Percentiles rank a stretch among this genome's conserved stretches.
phyloP scores from a whole-genome alignment of 2,113 vertebrate genomes.

The Vulpes lagopus region DNA sequence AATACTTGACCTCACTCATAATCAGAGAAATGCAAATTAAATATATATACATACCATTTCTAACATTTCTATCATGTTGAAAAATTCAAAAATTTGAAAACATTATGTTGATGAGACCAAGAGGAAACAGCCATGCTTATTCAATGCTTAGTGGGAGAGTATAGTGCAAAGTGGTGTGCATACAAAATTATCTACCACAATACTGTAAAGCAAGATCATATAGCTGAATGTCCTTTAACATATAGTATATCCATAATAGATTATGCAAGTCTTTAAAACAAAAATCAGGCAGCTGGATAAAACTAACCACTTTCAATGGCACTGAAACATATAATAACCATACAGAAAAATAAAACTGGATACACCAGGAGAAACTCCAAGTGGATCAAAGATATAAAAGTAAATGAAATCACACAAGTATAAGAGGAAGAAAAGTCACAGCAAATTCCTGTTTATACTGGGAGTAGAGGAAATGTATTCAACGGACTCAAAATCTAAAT shows the following conservation, averaged over 20 bases:
- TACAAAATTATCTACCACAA: background rate
- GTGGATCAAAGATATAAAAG: background rate
- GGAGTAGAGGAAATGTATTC: background rate
- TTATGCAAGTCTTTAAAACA: background rate
- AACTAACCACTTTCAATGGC: background rate
- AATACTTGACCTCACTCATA: background rate
- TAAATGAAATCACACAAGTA: background rate
- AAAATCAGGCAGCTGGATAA: background rate
- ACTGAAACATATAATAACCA: background rate
- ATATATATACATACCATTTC: background rate
- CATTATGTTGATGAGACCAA: background rate
- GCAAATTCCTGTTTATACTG: background rate
- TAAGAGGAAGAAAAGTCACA: background rate
- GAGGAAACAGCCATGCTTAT: background rate
- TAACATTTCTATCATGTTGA: background rate
- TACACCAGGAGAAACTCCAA: background rate
- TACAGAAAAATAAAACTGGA: background rate
- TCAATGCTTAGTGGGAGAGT: background rate
- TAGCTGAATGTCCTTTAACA: background rate
- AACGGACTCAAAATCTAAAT: background rate
- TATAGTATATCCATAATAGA: background rate
- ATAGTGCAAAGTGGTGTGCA: background rate
- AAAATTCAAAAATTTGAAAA: background rate
- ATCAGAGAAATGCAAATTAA: background rate
- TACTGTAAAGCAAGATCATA: background rate